Evolutionary conservation across 2,797 vertebrate species (phyloP), one percentile per base, ranked within the genome.

Genomic region (Syncerus caffer): DNA sequence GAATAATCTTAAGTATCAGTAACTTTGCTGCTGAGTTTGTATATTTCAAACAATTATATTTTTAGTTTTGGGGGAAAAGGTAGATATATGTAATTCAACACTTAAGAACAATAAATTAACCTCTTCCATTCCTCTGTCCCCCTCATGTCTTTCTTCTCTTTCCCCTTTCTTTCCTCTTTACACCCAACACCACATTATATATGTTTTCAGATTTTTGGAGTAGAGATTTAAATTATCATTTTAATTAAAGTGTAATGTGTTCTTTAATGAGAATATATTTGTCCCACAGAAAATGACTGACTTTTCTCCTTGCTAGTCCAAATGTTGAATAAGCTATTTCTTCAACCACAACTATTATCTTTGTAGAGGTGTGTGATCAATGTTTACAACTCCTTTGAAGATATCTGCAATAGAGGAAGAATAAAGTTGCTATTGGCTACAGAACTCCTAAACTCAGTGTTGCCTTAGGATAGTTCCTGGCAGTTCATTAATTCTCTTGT

Each of bases 401-500:
- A 96, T 7, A 2, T 62, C 47, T 86, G 45, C 53, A 90, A 55
- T 9, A 89, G 19, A 96, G 47, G 14, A 58, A 58, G 7, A 64
- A 3, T 45, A 25, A 83, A 96, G 80, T 25, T 12, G 6, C 5
- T 57, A 50, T 17, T 12, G 60, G 31, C 31, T 92, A 34, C 42
- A 79, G 93, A 67, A 2, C 0, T 27, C 11, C 82, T 85, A 42
- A 93, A n/a, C 85, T 82, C 74, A 27, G n/a, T 21, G 10, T 53
- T 95, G 55, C 71, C 85, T 51, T 50, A 71, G 92, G 82, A 97
- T 79, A 96, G 53, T 57, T 95, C 45, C 27, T 57, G 45, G 50
- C 25, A 97, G 64, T 4, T 88, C 57, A 94, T 51, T 88, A 55
- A 60, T 92, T 97, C 47, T 94, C 57, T 55, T 91, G 51, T 53